Evolutionary conservation across 2,888 invertebrate genomes (phyloP), one percentile per base, ranked within the genome.

Genomic region (Lepetodrilus schrolli): DNA sequence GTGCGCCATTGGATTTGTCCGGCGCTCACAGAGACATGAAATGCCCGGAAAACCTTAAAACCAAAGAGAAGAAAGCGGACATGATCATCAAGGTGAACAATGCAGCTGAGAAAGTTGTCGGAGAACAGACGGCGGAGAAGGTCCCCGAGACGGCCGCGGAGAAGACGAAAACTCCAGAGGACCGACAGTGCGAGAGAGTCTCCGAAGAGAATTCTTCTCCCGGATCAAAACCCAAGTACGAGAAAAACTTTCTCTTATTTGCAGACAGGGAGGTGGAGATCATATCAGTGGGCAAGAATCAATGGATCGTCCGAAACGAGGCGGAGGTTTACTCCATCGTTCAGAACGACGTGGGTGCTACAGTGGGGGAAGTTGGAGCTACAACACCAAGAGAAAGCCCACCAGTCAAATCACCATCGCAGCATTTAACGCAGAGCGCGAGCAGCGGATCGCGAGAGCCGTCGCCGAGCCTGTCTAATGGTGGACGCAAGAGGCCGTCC

Each of bases 301-400:
- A 84, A 43, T 87, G 86, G 86, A 85, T 87, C 70, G 84, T 87
- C 4, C 78, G 86, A 66, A 86, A 87, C 77, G 87, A 87, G 68
- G 76, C 79, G 38, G 85, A 87, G 66, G 70, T 87, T 17, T 80
- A 79, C 38, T 75, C 80, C 43, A 76, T 84, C 65, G 83, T 82
- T 21, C 66, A 65, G 13, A 43, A 5, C 4, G 17, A 43, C 13
- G 43, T 17, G 34, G 13, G 2, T 17, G 17, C 17, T 17, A 30
- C 23, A 26, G 58, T 17, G n/a, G 58, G 34, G 5, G 30, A 10
- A 17, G 21, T 20, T n/a, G 58, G 10, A 26, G 0, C 30, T 13
- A 58, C 17, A 26, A 34, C 34, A 34, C 58, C 26, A 30, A 23
- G 30, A n/a, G 58, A 58, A 13, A 43, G 8, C 17, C 17, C 8